Evolutionary conservation across 92 coral and sea anemone species (phyloP).

Genomic region (Diadumene lineata): DNA sequence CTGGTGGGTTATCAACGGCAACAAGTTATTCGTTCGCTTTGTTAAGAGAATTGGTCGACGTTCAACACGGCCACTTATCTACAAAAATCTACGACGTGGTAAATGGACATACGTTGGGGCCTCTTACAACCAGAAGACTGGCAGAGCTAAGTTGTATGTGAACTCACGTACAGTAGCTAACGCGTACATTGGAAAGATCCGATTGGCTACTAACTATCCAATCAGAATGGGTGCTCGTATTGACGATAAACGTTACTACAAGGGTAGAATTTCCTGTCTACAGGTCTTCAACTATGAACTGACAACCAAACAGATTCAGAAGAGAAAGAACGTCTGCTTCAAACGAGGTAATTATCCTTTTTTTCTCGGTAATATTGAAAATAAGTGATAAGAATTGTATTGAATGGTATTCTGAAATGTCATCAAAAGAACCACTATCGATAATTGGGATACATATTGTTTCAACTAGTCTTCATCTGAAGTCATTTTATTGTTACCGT

Average conservation of each 20-base stretch:
- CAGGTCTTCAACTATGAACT: conserved; percentile 75
- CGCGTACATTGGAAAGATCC: conserved; percentile 62
- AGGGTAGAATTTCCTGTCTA: conserved; percentile 69
- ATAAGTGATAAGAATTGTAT: neutral
- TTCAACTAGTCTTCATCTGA: too few species aligned
- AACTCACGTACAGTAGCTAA: conserved; percentile 53
- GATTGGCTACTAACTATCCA: conserved; percentile 73
- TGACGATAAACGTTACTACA: conserved; percentile 54
- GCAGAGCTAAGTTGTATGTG: conserved; percentile 58
- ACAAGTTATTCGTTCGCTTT: conserved; percentile 58
- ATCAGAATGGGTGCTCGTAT: conserved; percentile 70
- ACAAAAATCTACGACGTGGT: conserved; percentile 39
- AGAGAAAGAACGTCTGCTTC: conserved; percentile 53
- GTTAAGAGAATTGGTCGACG: conserved; percentile 62
- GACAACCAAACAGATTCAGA: conserved; percentile 17
- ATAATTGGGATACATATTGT: too few species aligned
- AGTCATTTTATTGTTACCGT: neutral
- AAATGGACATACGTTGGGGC: conserved; percentile 71
- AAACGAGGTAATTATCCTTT: conserved; percentile 25
- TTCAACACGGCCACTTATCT: conserved; percentile 47
- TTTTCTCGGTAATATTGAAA: neutral
- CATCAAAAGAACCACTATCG: too few species aligned
- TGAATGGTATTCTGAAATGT: neutral
- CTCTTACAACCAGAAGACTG: conserved; percentile 62
- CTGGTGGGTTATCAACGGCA: conserved; percentile 62